Conservation (phyloP, 2,888 invertebrate genomes). For the Lithophane leautieri region DNA sequence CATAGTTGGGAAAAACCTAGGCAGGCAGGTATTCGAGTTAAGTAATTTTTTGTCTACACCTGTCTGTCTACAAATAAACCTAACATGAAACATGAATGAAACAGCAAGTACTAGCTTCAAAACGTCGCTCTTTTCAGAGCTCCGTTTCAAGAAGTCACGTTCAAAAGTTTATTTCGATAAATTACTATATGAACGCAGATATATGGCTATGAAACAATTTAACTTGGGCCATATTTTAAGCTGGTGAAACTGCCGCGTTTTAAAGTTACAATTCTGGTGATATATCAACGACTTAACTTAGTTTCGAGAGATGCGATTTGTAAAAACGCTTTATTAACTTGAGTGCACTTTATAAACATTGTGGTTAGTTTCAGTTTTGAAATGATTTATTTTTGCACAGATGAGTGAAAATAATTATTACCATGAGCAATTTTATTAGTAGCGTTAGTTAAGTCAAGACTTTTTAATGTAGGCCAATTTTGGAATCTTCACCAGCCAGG, state of each 20-base stretch:
- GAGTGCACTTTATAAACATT: constrained; percentile 26
- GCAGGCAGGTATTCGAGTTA: background rate
- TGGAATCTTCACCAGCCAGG: background rate
- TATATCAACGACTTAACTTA: constrained; percentile 46
- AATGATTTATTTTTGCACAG: no score
- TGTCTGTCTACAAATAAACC: background rate
- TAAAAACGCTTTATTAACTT: constrained; percentile 24
- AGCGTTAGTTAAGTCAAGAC: no score
- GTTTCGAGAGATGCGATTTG: constrained; percentile 34
- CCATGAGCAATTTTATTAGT: no score
- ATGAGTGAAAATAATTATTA: no score
- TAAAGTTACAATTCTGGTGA: constrained; percentile 53
- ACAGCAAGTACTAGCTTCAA: background rate
- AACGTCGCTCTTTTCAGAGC: constrained; percentile 20
- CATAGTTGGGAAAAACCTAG: no score
- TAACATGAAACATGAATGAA: no score
- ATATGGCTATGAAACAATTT: constrained; percentile 65
- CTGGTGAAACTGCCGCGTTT: constrained; percentile 52
- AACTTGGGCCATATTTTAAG: constrained; percentile 69
- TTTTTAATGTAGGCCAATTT: no score
- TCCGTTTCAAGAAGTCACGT: constrained; percentile 47
- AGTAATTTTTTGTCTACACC: background rate
- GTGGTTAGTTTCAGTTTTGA: background rate
- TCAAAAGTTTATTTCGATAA: constrained; percentile 61
- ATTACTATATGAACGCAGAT: constrained; percentile 54